These are phyloP conservation scores for Scaptomyza pallida DNA, from an alignment of 1,140 invertebrate species.

Conservation along the genomic window DNA sequence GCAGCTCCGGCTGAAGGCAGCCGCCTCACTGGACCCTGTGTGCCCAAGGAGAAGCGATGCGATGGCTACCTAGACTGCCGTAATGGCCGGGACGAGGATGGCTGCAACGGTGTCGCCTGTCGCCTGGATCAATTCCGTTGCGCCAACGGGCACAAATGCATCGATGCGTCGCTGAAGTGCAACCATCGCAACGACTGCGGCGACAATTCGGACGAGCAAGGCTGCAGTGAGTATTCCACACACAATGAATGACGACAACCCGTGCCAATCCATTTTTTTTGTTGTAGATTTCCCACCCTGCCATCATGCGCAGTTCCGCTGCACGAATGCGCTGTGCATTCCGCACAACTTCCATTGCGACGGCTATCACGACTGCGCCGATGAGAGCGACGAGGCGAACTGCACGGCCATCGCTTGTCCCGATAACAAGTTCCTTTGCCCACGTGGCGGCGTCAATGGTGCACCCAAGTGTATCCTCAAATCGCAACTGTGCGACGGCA, in stretches of 20 bases:
- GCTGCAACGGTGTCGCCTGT: slow-evolving; percentile 90
- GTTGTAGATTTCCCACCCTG: slow-evolving; percentile 93
- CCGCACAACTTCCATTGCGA: slow-evolving; percentile 93
- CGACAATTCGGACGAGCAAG: slow-evolving; percentile 94
- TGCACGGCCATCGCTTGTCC: slow-evolving; percentile 95
- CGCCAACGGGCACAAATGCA: slow-evolving; percentile 91
- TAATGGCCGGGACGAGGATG: slow-evolving; percentile 93
- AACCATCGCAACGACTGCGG: slow-evolving; percentile 95
- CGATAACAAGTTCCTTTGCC: slow-evolving; percentile 96
- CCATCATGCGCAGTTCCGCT: slow-evolving; percentile 95
- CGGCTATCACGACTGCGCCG: slow-evolving; percentile 92
- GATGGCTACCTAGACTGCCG: slow-evolving; percentile 95
- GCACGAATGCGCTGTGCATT: slow-evolving; percentile 96
- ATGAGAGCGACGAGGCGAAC: slow-evolving; percentile 95
- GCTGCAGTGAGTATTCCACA: slow-evolving; percentile 88
- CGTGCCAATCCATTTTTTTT: background rate
- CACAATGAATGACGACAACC: slow-evolving; percentile 1
- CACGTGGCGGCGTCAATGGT: slow-evolving; percentile 88
- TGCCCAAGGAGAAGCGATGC: slow-evolving; percentile 94
- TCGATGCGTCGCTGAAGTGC: slow-evolving; percentile 92
- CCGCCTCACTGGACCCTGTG: slow-evolving; percentile 89
- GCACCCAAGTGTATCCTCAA: slow-evolving; percentile 94
- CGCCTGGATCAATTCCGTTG: slow-evolving; percentile 95
- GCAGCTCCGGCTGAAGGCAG: slow-evolving; percentile 83
- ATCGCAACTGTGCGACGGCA: slow-evolving; percentile 94